A percentile compares a stretch with the other conserved stretches of the same genome.
phyloP scores from a whole-genome alignment of 1,140 invertebrate species.

The Rhyacophila brunnea region DNA sequence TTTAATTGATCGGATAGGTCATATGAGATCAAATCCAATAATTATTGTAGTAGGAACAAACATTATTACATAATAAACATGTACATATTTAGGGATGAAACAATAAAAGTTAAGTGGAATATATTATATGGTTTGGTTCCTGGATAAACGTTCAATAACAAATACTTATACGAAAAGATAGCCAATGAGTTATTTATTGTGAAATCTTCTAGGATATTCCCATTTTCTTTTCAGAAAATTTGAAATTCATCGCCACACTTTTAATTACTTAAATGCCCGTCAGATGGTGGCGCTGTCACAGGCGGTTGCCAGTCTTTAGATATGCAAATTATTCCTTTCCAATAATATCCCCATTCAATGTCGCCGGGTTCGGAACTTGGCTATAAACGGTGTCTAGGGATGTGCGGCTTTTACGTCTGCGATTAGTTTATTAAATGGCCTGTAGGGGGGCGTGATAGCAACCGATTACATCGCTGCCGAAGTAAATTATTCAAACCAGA shows the following conservation, averaged over 20 bases:
- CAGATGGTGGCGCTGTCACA: conserved; percentile 22
- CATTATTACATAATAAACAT: too few species aligned
- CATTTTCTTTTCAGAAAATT: too few species aligned
- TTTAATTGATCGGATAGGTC: too few species aligned
- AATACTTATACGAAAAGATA: too few species aligned
- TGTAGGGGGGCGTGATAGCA: conserved; percentile 6
- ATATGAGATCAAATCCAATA: too few species aligned
- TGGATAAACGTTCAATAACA: too few species aligned
- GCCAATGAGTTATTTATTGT: too few species aligned
- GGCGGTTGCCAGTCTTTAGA: conserved; percentile 29
- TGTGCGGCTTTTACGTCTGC: conserved; percentile 4
- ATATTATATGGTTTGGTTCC: too few species aligned
- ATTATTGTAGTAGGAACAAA: too few species aligned
- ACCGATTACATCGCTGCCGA: conserved; percentile 8
- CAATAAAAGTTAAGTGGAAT: too few species aligned
- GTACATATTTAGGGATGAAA: too few species aligned
- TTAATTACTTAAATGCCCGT: conserved; percentile 31
- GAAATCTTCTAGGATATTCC: too few species aligned
- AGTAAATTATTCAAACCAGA: conserved; percentile 13
- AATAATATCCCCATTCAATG: conserved; percentile 31
- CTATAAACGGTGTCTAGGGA: conserved; percentile 22
- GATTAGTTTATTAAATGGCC: conserved; percentile 31
- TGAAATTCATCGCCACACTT: conserved; percentile 31
- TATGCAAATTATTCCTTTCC: conserved; percentile 35
- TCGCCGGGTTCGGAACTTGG: conserved; percentile 15